These are phyloP conservation scores for Lasioglossum malachurum DNA, from an alignment of 2,888 invertebrate genomes.

Conservation along the genomic window DNA sequence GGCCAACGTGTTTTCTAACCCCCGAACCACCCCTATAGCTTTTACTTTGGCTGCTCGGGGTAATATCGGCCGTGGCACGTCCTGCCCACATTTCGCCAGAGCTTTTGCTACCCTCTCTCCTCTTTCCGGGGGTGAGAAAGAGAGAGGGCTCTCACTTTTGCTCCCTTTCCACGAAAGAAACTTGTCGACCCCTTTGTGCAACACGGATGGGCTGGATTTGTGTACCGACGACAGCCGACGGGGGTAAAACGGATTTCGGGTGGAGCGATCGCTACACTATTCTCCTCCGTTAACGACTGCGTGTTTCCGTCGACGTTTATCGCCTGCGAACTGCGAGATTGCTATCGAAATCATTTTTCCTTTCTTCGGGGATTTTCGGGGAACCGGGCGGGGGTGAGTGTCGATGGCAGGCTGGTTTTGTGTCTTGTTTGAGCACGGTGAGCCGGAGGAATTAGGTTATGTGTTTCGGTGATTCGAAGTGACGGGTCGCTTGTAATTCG, in stretches of 20 bases:
- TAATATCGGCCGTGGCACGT: constrained; percentile 67
- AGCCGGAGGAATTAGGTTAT: not conserved
- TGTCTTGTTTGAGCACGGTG: not conserved
- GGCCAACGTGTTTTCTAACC: constrained; percentile 53
- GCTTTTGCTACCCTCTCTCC: constrained; percentile 42
- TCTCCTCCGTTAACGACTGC: not conserved
- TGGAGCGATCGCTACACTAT: not conserved
- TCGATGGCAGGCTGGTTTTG: not conserved
- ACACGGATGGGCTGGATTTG: constrained; percentile 28
- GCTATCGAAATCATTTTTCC: not conserved
- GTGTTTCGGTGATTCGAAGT: not conserved
- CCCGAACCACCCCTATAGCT: constrained; percentile 13
- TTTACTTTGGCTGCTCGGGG: constrained; percentile 36
- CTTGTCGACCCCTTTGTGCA: constrained; percentile 28
- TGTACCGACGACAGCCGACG: constrained; percentile 12
- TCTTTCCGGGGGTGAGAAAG: not conserved
- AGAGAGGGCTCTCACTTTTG: not conserved
- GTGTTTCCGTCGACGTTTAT: constrained; percentile 3
- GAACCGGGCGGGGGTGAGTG: not conserved
- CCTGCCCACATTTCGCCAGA: constrained; percentile 64
- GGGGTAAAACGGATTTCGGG: constrained; percentile 12
- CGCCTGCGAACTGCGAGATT: constrained; percentile 6
- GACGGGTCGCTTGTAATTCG: not conserved
- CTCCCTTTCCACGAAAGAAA: constrained; percentile 14
- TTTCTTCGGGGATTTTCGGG: not conserved